These are phyloP conservation scores for Apeltes quadracus DNA, from an alignment of 2,113 vertebrate species.

Conservation along the genomic window DNA sequence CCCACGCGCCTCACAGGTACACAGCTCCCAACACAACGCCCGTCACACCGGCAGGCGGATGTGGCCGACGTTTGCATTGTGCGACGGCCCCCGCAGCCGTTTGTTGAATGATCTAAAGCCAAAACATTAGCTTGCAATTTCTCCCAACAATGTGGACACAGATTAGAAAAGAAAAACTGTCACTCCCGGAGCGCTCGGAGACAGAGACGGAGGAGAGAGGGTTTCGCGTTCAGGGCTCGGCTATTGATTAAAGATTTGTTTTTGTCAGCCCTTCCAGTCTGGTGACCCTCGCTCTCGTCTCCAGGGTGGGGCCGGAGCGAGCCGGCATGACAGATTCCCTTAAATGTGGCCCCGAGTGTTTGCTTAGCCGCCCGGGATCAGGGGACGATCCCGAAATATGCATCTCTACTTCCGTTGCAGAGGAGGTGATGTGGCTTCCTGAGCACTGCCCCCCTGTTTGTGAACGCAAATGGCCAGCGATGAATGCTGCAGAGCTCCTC, in stretches of 20 bases:
- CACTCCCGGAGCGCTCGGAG: conserved; percentile 75
- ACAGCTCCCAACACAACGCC: conserved; percentile 26
- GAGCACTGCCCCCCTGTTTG: conserved; percentile 27
- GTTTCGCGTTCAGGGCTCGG: conserved; percentile 77
- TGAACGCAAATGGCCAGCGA: conserved; percentile 37
- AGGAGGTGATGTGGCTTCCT: conserved; percentile 50
- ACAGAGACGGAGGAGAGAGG: conserved; percentile 78
- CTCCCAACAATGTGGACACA: conserved; percentile 79
- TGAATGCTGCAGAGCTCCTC: conserved; percentile 43
- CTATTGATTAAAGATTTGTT: conserved; percentile 88
- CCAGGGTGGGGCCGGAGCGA: conserved; percentile 80
- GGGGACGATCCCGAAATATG: conserved; percentile 78
- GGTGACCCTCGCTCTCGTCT: conserved; percentile 82
- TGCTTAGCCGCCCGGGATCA: conserved; percentile 80
- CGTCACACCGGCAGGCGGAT: too few species aligned
- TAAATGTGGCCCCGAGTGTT: conserved; percentile 79
- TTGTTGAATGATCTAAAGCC: conserved; percentile 75
- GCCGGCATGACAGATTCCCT: conserved; percentile 84
- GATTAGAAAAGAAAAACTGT: conserved; percentile 81
- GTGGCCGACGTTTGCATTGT: too few species aligned
- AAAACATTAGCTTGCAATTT: conserved; percentile 81
- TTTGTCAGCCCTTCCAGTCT: conserved; percentile 85
- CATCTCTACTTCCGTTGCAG: conserved; percentile 53
- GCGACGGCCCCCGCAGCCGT: conserved; percentile 72
- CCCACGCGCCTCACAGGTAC: conserved; percentile 34